These are phyloP conservation scores for Nesidiocoris tenuis DNA, from an alignment of 2,888 invertebrate species.

Conservation along the genomic window DNA sequence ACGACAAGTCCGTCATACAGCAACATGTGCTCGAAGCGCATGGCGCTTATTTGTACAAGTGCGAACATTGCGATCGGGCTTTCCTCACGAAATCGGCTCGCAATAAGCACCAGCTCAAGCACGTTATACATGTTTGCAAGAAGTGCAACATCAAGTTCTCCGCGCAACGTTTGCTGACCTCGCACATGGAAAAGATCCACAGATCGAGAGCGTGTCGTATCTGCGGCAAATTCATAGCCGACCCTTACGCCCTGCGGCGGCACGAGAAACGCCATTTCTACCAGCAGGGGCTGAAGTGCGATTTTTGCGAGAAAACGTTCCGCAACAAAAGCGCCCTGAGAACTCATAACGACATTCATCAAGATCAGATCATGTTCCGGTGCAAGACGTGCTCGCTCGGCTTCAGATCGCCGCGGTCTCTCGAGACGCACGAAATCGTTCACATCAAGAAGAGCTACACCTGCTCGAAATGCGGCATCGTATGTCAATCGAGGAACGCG, in stretches of 20 bases:
- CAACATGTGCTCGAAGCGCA: conserved; percentile 46
- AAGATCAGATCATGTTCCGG: conserved; percentile 32
- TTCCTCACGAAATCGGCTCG: conserved; percentile 42
- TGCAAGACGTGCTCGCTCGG: conserved; percentile 42
- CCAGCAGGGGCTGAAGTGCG: conserved; percentile 43
- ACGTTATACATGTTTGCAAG: conserved; percentile 38
- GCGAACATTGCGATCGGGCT: conserved; percentile 45
- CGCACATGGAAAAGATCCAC: conserved; percentile 46
- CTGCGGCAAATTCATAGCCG: conserved; percentile 45
- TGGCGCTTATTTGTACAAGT: conserved; percentile 44
- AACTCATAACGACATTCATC: conserved; percentile 37
- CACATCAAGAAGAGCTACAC: conserved; percentile 43
- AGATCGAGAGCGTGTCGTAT: conserved; percentile 40
- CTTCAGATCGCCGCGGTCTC: conserved; percentile 30
- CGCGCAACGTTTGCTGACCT: conserved; percentile 30
- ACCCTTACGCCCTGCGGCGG: conserved; percentile 35
- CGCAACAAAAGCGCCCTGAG: conserved; percentile 42
- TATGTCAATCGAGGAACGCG: conserved; percentile 33
- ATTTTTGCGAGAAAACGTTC: conserved; percentile 45
- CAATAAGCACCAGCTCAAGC: conserved; percentile 45
- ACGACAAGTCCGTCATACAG: conserved; percentile 43
- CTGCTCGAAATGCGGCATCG: conserved; percentile 37
- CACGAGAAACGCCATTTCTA: conserved; percentile 46
- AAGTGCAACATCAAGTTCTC: conserved; percentile 41
- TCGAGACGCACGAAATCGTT: conserved; percentile 43